Base-by-base conservation (phyloP, 1,140 invertebrate species). In the Heliconius melpomene region DNA sequence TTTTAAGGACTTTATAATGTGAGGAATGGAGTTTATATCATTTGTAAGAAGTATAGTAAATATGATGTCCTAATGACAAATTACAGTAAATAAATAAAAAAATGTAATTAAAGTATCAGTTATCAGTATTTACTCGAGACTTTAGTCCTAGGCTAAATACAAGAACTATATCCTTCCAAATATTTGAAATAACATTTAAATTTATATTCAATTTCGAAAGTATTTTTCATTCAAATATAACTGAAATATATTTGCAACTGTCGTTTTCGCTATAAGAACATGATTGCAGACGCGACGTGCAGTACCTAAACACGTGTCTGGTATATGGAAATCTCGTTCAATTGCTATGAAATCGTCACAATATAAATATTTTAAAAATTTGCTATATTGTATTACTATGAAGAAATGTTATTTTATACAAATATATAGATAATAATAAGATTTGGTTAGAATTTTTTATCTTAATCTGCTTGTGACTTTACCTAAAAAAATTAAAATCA, bases 161-260 rank as follows among this genome's bases (percentile, higher is more conserved):
- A n/a, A 60, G 8, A 26, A 60, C 40, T 11, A 40, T 46, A 5
- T 5, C 18, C 1, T 52, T 6, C 11, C 6, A 66, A 29, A 66
- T 66, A 26, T 29, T 5, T 66, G 3, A 23, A 2, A 29, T 66
- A 66, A 66, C 11, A 18, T 66, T 6, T 18, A 9, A 66, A 29
- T 29, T 29, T 66, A 60, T 60, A 66, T 66, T 16, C 11, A 29
- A 29, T 66, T 66, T 66, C 5, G 3, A 5, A 66, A 29, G 23
- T 13, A 66, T 66, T 26, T 57, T 29, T 66, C 71, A 20, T 36
- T 32, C 13, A 5, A 20, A 72, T 72, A 40, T 38, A 57, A 54
- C 20, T 75, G 32, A 75, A 75, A 75, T 75, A 57, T 36, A 57
- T 75, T 57, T 75, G n/a, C 26, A 75, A 57, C 18, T 32, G 54